Conservation (phyloP, 2,888 invertebrate species). For the Ochropleura leucogaster region DNA sequence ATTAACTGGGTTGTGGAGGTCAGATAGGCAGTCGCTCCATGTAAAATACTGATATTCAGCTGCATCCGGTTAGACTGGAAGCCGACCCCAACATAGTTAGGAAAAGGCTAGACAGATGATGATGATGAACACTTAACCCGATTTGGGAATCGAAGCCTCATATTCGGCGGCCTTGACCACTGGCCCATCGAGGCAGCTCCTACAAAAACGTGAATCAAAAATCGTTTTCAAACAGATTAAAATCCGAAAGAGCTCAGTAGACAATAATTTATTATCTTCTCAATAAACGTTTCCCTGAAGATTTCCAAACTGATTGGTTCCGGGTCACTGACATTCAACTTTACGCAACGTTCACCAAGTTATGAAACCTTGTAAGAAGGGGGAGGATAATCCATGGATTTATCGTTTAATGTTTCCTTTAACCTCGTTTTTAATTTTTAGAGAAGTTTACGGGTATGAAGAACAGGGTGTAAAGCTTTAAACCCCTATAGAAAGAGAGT, state of each 20-base stretch:
- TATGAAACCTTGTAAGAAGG: constrained; percentile 30
- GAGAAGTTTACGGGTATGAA: neutral
- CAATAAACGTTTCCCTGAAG: constrained; percentile 25
- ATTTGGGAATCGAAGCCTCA: too few species aligned
- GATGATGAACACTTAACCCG: too few species aligned
- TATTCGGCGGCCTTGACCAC: too few species aligned
- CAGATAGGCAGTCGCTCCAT: too few species aligned
- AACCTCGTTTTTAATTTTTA: neutral
- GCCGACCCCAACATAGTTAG: too few species aligned
- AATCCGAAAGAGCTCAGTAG: neutral
- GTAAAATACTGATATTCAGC: too few species aligned
- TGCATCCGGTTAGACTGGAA: too few species aligned
- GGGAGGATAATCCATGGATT: constrained; percentile 6
- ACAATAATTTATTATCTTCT: constrained; percentile 28
- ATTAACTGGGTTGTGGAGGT: too few species aligned
- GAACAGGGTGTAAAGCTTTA: neutral
- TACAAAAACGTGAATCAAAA: constrained; percentile 1
- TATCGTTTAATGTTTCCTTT: neutral
- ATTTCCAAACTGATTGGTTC: constrained; percentile 41
- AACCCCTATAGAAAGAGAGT: too few species aligned
- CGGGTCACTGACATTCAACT: constrained; percentile 35
- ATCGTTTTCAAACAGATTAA: neutral
- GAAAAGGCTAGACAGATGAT: too few species aligned
- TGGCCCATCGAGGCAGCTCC: too few species aligned
- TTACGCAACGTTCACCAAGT: constrained; percentile 12